Evolutionary conservation across 2,888 invertebrate genomes (phyloP).

Genomic region (Piscicola geometra): DNA sequence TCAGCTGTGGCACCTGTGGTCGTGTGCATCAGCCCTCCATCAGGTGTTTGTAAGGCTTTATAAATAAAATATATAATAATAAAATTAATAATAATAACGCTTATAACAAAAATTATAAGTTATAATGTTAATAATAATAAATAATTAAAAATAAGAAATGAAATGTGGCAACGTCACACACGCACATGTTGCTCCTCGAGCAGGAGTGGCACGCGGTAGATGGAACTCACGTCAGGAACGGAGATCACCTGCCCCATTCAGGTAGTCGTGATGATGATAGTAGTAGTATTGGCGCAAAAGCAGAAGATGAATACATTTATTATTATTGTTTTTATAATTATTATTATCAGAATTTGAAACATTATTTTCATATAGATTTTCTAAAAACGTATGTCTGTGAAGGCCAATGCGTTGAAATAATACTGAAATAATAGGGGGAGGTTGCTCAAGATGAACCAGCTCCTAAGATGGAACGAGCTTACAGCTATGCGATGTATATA

Average conservation of each 20-base stretch:
- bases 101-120: neutral
- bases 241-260: slow-evolving; percentile 69
- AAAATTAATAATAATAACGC: neutral
- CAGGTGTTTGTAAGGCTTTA: too few relatives aligned
- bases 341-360: neutral
- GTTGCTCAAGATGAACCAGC: too few relatives aligned
- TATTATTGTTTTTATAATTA: neutral
- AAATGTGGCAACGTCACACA: slow-evolving; percentile 49
- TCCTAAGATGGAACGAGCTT: too few relatives aligned
- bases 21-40: slow-evolving; percentile 72
- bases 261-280: neutral
- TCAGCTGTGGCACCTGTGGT: slow-evolving; percentile 76
- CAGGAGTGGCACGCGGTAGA: slow-evolving; percentile 89
- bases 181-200: slow-evolving; percentile 86
- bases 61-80: too few relatives aligned
- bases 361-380: neutral
- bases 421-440: too few relatives aligned
- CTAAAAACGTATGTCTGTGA: too few relatives aligned
- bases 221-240: slow-evolving; percentile 86
- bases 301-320: neutral
- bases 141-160: too few relatives aligned
- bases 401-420: too few relatives aligned
- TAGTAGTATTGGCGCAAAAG: neutral
- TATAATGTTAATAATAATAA: too few relatives aligned
- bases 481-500: too few relatives aligned